Percentiles rank a stretch among this genome's conserved stretches.
Evolutionary conservation across 2,113 vertebrate species (phyloP).

Genomic region (Python bivittatus): DNA sequence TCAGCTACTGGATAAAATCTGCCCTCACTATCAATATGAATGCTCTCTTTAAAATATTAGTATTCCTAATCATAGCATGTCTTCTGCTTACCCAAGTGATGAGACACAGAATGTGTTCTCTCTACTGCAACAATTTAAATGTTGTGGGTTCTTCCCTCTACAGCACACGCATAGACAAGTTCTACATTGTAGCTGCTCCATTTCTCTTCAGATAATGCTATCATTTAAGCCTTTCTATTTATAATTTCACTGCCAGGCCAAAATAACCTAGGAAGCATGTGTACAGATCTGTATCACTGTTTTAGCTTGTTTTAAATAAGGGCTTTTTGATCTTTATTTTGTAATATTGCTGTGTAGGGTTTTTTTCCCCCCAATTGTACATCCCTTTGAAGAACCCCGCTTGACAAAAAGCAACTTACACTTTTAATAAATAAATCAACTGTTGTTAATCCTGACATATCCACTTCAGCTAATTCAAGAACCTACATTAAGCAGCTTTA

Average conservation of each 20-base stretch:
- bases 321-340: background rate
- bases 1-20: background rate
- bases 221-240: conserved; percentile 71
- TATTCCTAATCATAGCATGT: background rate
- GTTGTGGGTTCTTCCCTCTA: conserved; percentile 49
- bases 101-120: background rate
- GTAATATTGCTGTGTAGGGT: background rate
- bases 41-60: background rate
- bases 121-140: conserved; percentile 45
- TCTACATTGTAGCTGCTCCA: conserved; percentile 31
- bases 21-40: background rate
- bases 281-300: conserved; percentile 61
- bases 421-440: background rate
- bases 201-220: conserved; percentile 48
- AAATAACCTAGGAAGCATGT: conserved; percentile 48
- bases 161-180: background rate
- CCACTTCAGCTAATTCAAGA: conserved; percentile 64
- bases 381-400: background rate
- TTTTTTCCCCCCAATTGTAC: background rate
- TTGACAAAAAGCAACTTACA: background rate
- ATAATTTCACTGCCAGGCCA: conserved; percentile 67
- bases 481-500: conserved; percentile 58
- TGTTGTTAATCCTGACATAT: conserved; percentile 58
- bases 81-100: conserved; percentile 47
- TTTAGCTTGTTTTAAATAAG: background rate